Conservation (phyloP, 2,113 vertebrate species). For the Centropus bengalensis region DNA sequence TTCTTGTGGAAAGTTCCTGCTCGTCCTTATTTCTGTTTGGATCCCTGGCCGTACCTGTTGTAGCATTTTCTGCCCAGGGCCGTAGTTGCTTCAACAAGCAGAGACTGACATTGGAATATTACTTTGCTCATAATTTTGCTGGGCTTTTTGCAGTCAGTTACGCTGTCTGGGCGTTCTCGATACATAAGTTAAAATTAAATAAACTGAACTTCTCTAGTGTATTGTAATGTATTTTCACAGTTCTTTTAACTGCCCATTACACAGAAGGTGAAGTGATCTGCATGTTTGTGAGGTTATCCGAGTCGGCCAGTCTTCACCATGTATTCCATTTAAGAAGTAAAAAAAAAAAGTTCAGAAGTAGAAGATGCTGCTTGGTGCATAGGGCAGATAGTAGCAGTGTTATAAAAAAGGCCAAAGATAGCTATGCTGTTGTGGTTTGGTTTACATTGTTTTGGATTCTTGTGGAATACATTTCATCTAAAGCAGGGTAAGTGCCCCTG, state of each 20-base stretch:
- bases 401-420: neutral
- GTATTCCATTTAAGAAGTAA: neutral
- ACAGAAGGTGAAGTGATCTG: rapidly evolving
- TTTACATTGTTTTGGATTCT: neutral
- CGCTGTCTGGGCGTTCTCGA: neutral
- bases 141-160: neutral
- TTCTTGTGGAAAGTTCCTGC: rapidly evolving
- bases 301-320: neutral
- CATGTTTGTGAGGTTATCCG: rapidly evolving
- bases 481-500: too few relatives aligned
- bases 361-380: neutral
- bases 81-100: neutral
- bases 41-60: neutral
- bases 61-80: neutral
- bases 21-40: neutral
- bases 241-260: rapidly evolving
- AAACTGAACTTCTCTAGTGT: neutral
- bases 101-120: neutral
- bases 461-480: rapidly evolving
- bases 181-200: neutral
- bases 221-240: neutral
- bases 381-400: neutral
- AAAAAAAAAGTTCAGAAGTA: rapidly evolving
- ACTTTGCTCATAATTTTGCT: neutral
- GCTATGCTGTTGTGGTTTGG: rapidly evolving